Evolutionary conservation across 2,797 vertebrate species (phyloP).

Genomic region (Chromis chromis): DNA sequence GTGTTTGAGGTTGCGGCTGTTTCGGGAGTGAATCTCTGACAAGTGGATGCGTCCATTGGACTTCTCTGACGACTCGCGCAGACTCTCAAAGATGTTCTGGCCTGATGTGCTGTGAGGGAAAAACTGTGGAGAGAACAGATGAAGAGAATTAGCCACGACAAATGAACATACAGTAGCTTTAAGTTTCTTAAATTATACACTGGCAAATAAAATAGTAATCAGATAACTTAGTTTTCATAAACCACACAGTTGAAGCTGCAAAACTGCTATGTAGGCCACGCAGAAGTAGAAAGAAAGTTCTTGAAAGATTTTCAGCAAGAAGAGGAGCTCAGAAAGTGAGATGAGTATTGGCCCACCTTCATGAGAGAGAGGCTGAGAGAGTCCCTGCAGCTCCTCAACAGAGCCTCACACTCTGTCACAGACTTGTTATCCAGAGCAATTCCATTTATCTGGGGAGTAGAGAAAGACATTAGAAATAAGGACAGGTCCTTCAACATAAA

Average conservation of each 20-base stretch:
- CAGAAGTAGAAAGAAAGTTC: slow-evolving; percentile 42
- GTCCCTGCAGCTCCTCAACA: slow-evolving; percentile 93
- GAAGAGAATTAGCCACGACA: slow-evolving; percentile 7
- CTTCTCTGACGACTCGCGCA: slow-evolving; percentile 93
- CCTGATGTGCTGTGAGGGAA: slow-evolving; percentile 95
- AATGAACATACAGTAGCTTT: background rate
- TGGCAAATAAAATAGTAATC: background rate
- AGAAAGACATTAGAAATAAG: slow-evolving; percentile 60
- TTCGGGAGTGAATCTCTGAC: slow-evolving; percentile 90
- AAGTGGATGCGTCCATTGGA: slow-evolving; percentile 88
- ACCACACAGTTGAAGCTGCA: slow-evolving; percentile 4
- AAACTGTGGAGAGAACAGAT: slow-evolving; percentile 81
- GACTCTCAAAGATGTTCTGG: slow-evolving; percentile 95
- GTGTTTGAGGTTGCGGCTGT: slow-evolving; percentile 93
- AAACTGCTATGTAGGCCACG: slow-evolving; percentile 42
- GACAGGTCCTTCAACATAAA: slow-evolving; percentile 51
- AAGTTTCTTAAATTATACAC: background rate
- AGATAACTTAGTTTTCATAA: slow-evolving; percentile 12
- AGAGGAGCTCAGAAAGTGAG: slow-evolving; percentile 29
- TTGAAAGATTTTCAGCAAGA: slow-evolving; percentile 23
- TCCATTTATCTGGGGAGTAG: slow-evolving; percentile 91
- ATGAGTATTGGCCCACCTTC: slow-evolving; percentile 88
- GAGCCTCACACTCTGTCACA: slow-evolving; percentile 95
- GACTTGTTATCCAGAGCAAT: slow-evolving; percentile 98
- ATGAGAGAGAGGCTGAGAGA: slow-evolving; percentile 95